Evolutionary conservation across 2,797 vertebrate species (phyloP).

Genomic region (Heteromormyrus szaboi): DNA sequence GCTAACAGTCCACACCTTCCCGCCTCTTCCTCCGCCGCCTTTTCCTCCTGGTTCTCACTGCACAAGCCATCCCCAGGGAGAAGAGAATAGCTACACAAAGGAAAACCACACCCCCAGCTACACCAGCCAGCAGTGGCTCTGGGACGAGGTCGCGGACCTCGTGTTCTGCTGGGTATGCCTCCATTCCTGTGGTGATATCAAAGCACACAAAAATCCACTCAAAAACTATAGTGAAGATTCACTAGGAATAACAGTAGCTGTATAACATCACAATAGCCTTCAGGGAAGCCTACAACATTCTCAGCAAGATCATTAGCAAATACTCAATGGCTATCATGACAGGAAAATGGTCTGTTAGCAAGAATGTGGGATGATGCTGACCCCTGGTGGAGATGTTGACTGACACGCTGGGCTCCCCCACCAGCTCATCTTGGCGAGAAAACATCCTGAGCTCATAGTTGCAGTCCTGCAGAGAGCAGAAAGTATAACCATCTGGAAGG

Average conservation of each 20-base stretch:
- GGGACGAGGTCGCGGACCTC: conserved; percentile 70
- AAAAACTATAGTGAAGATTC: background rate
- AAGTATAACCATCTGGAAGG: background rate
- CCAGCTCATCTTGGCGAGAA: conserved; percentile 76
- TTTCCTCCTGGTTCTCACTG: conserved; percentile 70
- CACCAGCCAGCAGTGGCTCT: conserved; percentile 69
- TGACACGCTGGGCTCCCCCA: conserved; percentile 84
- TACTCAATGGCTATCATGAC: background rate
- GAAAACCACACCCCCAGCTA: conserved; percentile 79
- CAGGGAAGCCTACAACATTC: background rate
- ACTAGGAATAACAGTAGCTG: background rate
- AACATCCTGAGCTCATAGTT: conserved; percentile 86
- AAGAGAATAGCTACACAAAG: conserved; percentile 75
- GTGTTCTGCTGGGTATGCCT: conserved; percentile 67
- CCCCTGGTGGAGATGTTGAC: conserved; percentile 86
- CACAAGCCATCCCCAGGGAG: conserved; percentile 71
- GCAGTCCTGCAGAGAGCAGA: conserved; percentile 61
- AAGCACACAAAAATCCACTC: background rate
- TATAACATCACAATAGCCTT: background rate
- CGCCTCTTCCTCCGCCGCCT: conserved; percentile 48
- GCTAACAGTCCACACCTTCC: conserved; percentile 41
- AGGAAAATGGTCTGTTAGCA: background rate
- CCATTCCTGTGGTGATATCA: conserved; percentile 63
- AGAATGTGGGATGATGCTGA: conserved; percentile 50
- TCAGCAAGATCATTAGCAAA: background rate